Evolutionary conservation across 2,113 vertebrate species (phyloP).

Genomic region (Vulpes ferrilata): DNA sequence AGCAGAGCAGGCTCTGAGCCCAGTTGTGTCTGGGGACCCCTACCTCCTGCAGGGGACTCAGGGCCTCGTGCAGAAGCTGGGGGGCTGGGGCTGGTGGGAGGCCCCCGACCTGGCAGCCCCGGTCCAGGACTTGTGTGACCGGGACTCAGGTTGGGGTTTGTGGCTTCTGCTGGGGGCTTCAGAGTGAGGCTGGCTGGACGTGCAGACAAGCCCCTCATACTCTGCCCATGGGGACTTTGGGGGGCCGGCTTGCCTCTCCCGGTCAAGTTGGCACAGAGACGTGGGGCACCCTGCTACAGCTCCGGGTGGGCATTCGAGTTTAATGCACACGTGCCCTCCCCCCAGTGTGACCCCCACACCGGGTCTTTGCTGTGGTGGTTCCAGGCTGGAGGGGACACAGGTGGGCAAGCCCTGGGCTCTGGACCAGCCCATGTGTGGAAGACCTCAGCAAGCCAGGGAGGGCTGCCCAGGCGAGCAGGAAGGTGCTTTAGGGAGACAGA

Average conservation of each 20-base stretch:
- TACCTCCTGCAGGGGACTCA: rapidly evolving
- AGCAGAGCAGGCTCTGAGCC: rapidly evolving
- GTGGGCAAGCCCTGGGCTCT: rapidly evolving
- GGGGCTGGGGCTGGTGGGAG: background rate
- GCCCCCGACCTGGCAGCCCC: background rate
- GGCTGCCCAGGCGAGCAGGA: rapidly evolving
- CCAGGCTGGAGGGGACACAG: too few species aligned
- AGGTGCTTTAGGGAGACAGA: background rate
- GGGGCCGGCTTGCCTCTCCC: background rate
- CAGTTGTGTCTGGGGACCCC: rapidly evolving
- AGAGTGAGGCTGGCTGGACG: rapidly evolving
- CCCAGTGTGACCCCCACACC: background rate
- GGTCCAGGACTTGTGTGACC: rapidly evolving
- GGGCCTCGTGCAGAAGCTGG: rapidly evolving
- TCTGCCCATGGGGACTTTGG: too few species aligned
- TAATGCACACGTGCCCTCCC: too few species aligned
- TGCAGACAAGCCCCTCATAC: background rate
- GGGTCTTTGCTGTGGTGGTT: background rate
- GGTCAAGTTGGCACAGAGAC: background rate
- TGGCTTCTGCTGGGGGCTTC: background rate
- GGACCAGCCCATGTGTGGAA: rapidly evolving
- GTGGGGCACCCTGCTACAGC: rapidly evolving
- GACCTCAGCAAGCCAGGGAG: background rate
- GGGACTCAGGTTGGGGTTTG: rapidly evolving
- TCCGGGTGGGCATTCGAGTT: rapidly evolving